Base-by-base conservation (phyloP, 2,888 invertebrate species). In the Eupithecia exiguata region DNA sequence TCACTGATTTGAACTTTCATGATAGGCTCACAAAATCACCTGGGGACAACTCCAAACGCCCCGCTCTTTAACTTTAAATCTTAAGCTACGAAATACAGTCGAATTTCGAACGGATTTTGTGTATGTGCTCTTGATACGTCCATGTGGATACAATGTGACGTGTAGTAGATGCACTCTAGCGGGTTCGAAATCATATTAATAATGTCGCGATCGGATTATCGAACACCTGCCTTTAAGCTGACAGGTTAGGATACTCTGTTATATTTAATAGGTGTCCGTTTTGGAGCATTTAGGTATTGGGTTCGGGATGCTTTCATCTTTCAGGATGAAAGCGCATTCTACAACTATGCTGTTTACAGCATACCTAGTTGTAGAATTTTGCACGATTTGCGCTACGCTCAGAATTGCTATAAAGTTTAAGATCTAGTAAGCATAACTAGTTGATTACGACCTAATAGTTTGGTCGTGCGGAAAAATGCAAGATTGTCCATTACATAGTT, bases 121-220 rank as follows among this genome's bases (percentile, higher is more conserved):
- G 16, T 1, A 16, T 62, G 30, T 3, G 35, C 16, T 25, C 30
- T 61, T 61, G 21, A 58, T 58, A 58, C 25, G 25, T 21, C 58
- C 5, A 58, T 18, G 14, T 25, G 25, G n/a, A 36, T 65, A 66
- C 68, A 71, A 63, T n/a, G 43, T 70, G 58, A 70, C 25, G 30
- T 38, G 69, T 72, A 68, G 69, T 69, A n/a, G n/a, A 49, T 14
- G 58, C 53, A 63, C 70, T 67, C 70, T 66, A 66, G 73, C 40
- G 43, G 16, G 25, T 62, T 49, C 62, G 40, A 43, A 76, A 71
- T 40, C 69, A 70, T 69, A 74, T 75, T 75, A 75, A 71, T 72
- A 71, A 72, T 53, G 61, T 66, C 62, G 58, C 40, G 68, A 72
- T 68, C 36, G 67, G 69, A 58, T 63, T 70, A 74, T 71, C 46